Evolutionary conservation across 2,113 vertebrate species (phyloP), one percentile per base, ranked within the genome.

Genomic region (Coracopsis vasa): DNA sequence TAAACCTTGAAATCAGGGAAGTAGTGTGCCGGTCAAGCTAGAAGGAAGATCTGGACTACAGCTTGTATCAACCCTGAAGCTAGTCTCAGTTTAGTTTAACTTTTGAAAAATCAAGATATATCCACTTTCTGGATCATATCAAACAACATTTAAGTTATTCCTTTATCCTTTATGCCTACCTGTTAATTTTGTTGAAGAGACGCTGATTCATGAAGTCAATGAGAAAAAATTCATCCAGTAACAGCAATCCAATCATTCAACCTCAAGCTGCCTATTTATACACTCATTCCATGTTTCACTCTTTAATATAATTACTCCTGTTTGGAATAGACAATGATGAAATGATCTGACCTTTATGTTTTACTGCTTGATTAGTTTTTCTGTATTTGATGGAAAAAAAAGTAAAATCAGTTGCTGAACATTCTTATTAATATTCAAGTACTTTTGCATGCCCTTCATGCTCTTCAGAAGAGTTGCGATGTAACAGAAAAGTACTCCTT

Each of bases 301-400:
- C 62, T 84, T 65, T 95, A 96, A 97, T 92, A 67, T 74, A 90
- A 95, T 96, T 96, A 92, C 79, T 86, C 31, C 53, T 64, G n/a
- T 91, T 95, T 72, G 77, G 77, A 97, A 93, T 20, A 86, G 95
- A 95, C 95, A 96, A 61, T 91, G 92, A 98, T 89, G 61, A 96
- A 97, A 85, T 95, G 42, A 95, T 86, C 71, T 96, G 92, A 96
- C 95, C 96, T 97, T 97, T 96, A 81, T 44, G 39, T 82, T 96
- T 81, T 92, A 75, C 62, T 89, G 67, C 81, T 92, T 89, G 71
- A 95, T 93, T 94, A 82, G 47, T 91, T 86, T 96, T 91, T 86
- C 54, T 6, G 10, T 75, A 86, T 92, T 95, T 94, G 60, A 28
- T 88, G 21, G 37, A 41, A 95, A 95, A 89, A 95, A 92, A 94